Evolutionary conservation across 92 coral and sea anemone species (phyloP), one percentile per base, ranked within the genome.

Genomic region (Parazoanthus darwini): DNA sequence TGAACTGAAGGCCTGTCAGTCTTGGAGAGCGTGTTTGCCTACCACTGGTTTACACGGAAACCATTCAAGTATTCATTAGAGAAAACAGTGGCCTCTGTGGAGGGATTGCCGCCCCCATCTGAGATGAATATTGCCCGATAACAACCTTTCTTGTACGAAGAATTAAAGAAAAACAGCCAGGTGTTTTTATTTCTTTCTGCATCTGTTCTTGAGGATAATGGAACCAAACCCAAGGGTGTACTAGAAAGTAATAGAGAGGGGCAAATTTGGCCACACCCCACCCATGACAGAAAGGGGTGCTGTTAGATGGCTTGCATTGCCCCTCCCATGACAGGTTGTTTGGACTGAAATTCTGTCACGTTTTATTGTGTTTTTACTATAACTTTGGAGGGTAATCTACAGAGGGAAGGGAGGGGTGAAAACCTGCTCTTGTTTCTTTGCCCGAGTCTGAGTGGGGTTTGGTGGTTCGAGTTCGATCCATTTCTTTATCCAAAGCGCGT

Each of bases 111-210:
- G 82, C 82, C 82, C 67, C 82, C 82, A 79, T 54, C 58, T 13
- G 67, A 79, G 82, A 79, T 79, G 18, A 18, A 79, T 51, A 79
- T 54, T 25, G 38, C 66, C 67, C 58, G 82, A 79, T 79, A 79
- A 79, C 82, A 50, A 13, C 58, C 67, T 26, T 54, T 79, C 7
- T 79, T 44, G 22, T 36, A 46, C 13, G 10, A n/a, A 79, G 68
- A 79, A 79, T 79, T 79, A 33, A 25, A 79, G 82, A n/a, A 79
- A 79, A 79, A 15, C 82, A 79, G 82, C 37, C 82, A 79, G 82
- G 63, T 79, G 82, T 79, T 79, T 50, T 11, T 33, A 20, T 26
- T 11, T 79, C 63, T 54, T 33, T 50, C 82, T 79, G 26, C 82
- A 79, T 79, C 82, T 79, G 82, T 26, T 26, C 82, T 48, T 33